Evolutionary conservation across 2,888 invertebrate species (phyloP), one percentile per base, ranked within the genome.

Genomic region (Lamproptera curius): DNA sequence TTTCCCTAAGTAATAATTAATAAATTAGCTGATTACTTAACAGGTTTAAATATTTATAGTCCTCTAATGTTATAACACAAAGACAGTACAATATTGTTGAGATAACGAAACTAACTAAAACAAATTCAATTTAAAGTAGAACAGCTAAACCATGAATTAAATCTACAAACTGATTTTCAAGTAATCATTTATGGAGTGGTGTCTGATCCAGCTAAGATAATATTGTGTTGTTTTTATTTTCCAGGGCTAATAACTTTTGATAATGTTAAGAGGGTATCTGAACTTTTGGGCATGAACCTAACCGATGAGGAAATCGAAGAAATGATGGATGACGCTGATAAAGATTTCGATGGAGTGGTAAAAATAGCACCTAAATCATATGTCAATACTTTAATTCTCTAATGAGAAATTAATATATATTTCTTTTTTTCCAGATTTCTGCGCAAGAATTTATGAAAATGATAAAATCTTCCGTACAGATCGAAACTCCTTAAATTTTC

Each of bases 301-400:
- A 76, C 82, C 5, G 88, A 88, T 55, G 84, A 88, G 62, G 84
- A 88, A 65, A 83, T 88, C 23, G 77, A 83, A 26, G 88, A 88
- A 58, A 87, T 88, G 87, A 69, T 88, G 2, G 83, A 86, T 42
- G 85, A 85, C 39, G 86, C 85, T 8, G 88, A 88, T 54, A 83
- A 77, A 54, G 80, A 87, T 53, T 76, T 70, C 26, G 86, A 87
- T 58, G 76, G 81, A 11, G 58, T 63, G 54, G 88, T 88, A 65
- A 65, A 76, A 11, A 28, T n/a, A n/a, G 13, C n/a, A 9, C 3
- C 11, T 41, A 11, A 17, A 16, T 60, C 17, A 33, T 35, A n/a
- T 31, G 39, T 13, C 10, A 1, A 37, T 36, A 2, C 2, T 14
- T 16, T 15, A 40, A 6, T 10, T 10, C 11, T 11, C 2, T 28